A percentile compares a stretch with the other conserved stretches of the same genome.
Conservation (phyloP, 2,113 vertebrate species). For the Corydoras maculifer region DNA sequence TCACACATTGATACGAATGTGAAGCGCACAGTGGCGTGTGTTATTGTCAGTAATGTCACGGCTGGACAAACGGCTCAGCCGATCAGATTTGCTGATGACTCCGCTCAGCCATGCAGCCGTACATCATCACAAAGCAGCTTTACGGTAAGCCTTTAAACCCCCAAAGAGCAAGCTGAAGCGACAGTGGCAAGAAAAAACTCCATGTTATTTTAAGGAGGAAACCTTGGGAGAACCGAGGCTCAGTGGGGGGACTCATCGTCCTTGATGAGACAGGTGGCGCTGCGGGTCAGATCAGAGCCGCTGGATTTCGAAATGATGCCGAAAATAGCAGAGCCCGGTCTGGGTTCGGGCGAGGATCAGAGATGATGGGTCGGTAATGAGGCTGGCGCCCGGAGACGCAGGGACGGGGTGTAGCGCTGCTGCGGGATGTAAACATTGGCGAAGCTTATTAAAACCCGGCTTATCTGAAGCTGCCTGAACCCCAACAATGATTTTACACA, state of each 20-base stretch:
- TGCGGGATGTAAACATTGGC: constrained; percentile 38
- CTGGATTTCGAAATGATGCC: constrained; percentile 9
- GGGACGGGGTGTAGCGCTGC: constrained; percentile 14
- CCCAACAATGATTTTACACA: constrained; percentile 18
- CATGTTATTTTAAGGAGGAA: no score
- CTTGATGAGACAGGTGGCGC: background rate
- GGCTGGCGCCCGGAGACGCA: background rate
- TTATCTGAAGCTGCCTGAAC: constrained; percentile 26
- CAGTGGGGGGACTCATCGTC: no score
- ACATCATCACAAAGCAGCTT: no score
- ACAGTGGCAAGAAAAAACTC: no score
- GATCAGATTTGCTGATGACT: background rate
- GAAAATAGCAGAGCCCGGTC: constrained; percentile 11
- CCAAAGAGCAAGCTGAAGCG: no score
- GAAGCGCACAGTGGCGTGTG: no score
- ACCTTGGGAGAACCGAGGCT: no score
- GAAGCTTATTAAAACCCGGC: constrained; percentile 33
- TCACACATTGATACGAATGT: no score
- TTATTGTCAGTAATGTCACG: no score
- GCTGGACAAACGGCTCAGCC: no score
- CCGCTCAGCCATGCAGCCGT: background rate
- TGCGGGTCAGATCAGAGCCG: constrained; percentile 16
- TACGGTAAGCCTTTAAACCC: no score
- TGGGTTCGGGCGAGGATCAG: background rate
- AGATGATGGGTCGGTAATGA: constrained; percentile 26